Evolutionary conservation across 2,797 vertebrate genomes (phyloP).

Genomic region (Periparus ater): DNA sequence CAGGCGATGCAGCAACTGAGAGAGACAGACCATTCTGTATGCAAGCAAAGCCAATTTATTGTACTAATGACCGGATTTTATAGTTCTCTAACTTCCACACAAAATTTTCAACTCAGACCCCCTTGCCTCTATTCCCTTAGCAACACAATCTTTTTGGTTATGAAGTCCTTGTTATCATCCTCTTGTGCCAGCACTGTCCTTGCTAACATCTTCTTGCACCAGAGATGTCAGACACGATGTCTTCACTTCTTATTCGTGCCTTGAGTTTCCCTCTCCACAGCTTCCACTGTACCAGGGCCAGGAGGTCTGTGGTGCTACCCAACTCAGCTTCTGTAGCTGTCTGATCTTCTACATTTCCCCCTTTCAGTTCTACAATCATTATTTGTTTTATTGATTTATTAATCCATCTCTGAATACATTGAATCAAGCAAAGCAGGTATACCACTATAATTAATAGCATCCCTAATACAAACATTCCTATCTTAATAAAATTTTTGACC

Average conservation of each 20-base stretch:
- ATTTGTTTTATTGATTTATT: neutral
- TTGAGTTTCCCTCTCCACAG: neutral
- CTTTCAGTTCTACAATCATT: neutral
- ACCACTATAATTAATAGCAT: neutral
- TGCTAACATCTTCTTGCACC: neutral
- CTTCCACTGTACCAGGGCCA: neutral
- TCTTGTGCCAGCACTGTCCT: neutral
- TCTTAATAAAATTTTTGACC: neutral
- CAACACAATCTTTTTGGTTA: neutral
- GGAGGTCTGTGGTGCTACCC: neutral
- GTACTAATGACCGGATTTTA: neutral
- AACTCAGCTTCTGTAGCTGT: neutral
- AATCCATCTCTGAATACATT: neutral
- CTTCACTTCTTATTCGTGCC: neutral
- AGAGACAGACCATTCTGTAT: neutral
- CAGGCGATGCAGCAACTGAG: neutral
- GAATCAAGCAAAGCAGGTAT: neutral
- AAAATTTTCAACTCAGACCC: neutral
- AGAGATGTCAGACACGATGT: accelerated
- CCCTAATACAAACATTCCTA: neutral
- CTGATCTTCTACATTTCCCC: neutral
- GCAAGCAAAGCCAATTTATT: neutral
- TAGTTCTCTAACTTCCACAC: neutral
- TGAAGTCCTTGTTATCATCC: neutral
- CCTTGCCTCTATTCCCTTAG: neutral